Evolutionary conservation across 2,888 invertebrate genomes (phyloP).

Genomic region (Desoria tigrina): DNA sequence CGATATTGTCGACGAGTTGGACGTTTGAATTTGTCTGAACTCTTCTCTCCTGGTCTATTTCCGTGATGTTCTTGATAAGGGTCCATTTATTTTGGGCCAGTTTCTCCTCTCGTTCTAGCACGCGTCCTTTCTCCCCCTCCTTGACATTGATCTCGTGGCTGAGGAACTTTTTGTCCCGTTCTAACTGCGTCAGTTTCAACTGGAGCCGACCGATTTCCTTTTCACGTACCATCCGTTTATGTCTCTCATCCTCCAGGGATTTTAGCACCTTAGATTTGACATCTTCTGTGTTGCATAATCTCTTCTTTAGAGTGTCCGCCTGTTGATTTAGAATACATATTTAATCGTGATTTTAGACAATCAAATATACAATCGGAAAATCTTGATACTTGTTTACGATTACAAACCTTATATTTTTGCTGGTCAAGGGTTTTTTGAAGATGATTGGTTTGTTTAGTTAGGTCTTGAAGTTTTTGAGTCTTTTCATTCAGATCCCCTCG

Average conservation of each 20-base stretch:
- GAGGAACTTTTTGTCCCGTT: constrained; percentile 41
- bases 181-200: constrained; percentile 34
- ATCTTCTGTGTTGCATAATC: constrained; percentile 19
- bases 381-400: background rate
- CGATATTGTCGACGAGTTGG: constrained; percentile 40
- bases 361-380: background rate
- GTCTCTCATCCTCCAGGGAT: constrained; percentile 31
- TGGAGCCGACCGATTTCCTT: constrained; percentile 34
- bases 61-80: constrained; percentile 35
- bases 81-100: constrained; percentile 33
- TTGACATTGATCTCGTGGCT: constrained; percentile 38
- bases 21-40: constrained; percentile 43
- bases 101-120: constrained; percentile 26
- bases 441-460: constrained; percentile 2
- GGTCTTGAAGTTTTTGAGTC: constrained; percentile 6
- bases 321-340: constrained; percentile 5
- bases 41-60: constrained; percentile 41
- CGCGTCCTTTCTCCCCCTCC: constrained; percentile 33
- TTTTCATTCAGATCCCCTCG: constrained; percentile 31
- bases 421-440: constrained; percentile 14
- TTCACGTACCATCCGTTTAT: constrained; percentile 32
- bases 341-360: too few relatives aligned
- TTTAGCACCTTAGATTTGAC: constrained; percentile 23
- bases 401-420: constrained; percentile 22
- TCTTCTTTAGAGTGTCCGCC: constrained; percentile 32